phyloP scores from a whole-genome alignment of 2,113 vertebrate species.

The Calidris pygmaea region DNA sequence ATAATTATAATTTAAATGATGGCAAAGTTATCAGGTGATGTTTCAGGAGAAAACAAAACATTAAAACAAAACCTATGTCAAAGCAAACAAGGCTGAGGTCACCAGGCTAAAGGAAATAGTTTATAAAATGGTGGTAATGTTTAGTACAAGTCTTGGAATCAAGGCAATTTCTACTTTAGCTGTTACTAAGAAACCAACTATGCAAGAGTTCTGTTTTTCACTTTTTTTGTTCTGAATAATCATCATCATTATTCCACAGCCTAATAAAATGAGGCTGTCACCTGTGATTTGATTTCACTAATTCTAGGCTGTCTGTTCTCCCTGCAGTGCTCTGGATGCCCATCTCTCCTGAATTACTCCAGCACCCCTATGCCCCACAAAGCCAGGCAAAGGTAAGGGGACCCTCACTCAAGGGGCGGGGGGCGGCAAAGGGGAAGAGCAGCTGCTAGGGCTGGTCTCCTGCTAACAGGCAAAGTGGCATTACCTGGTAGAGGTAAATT shows the following conservation, averaged over 20 bases:
- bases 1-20: neutral
- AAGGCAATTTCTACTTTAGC: neutral
- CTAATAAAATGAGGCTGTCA: neutral
- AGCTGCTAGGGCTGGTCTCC: neutral
- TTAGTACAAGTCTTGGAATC: neutral
- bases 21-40: neutral
- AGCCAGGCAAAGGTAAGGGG: neutral
- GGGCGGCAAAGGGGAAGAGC: neutral
- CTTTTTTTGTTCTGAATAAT: neutral
- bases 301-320: neutral
- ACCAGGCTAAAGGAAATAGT: neutral
- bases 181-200: neutral
- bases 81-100: neutral
- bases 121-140: neutral
- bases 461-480: neutral
- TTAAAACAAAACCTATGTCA: neutral
- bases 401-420: neutral
- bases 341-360: neutral
- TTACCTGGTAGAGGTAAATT: neutral
- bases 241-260: neutral
- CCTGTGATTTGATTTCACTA: neutral
- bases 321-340: neutral
- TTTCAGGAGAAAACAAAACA: neutral
- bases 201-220: neutral
- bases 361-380: neutral